Conservation (phyloP, 2,888 invertebrate genomes). For the Erannis defoliaria region DNA sequence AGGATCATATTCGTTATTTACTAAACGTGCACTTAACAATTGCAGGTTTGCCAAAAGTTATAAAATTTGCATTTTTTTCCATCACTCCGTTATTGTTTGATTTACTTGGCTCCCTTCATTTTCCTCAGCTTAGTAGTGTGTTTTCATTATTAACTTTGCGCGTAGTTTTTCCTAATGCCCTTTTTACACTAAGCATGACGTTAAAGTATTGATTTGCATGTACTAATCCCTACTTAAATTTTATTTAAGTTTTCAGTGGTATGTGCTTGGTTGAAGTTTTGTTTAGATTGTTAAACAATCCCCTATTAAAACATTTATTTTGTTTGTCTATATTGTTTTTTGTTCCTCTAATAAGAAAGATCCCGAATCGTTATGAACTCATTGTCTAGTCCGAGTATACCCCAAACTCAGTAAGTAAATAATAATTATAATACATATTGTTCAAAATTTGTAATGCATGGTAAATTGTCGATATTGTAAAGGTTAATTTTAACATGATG, state of each 20-base stretch:
- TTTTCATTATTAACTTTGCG: conserved; percentile 43
- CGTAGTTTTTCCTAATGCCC: conserved; percentile 46
- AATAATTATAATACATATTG: too few species aligned
- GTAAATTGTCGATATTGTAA: background rate
- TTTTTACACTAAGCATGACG: conserved; percentile 12
- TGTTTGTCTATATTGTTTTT: too few species aligned
- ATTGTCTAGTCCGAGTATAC: background rate
- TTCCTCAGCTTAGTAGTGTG: conserved; percentile 55
- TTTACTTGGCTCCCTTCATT: conserved; percentile 64
- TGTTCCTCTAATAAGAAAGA: background rate
- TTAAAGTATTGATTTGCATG: conserved; percentile 2
- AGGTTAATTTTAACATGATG: conserved; percentile 71
- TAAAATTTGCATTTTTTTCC: conserved; percentile 86
- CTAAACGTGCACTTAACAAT: conserved; percentile 79
- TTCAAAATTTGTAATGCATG: conserved; percentile 16
- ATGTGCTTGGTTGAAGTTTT: background rate
- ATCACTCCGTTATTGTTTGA: conserved; percentile 63
- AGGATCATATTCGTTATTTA: conserved; percentile 50
- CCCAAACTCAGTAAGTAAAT: background rate
- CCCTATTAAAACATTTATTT: background rate
- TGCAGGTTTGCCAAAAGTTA: conserved; percentile 86
- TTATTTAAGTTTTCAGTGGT: background rate
- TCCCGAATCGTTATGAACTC: background rate
- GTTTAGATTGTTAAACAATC: background rate
- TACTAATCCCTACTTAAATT: background rate